Base-by-base conservation (phyloP, 2,797 vertebrate species). In the Galagoides demidoff region DNA sequence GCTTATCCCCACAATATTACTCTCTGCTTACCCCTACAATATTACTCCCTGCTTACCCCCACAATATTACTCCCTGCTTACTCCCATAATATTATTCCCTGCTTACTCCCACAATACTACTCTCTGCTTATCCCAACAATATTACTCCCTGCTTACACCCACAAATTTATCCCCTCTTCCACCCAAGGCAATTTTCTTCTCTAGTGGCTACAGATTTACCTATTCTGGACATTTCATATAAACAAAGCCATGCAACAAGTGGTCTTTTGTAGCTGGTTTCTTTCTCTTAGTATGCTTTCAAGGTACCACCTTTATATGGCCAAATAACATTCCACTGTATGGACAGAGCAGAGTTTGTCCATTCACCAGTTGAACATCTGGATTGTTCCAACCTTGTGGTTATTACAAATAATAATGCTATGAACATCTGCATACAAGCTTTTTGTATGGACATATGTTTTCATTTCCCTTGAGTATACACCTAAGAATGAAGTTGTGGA, bases 371-470 rank as follows among this genome's bases (percentile, higher is more conserved):
- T 73, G 64, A 57, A 45, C 29, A 55, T 45, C 25, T 70, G 52
- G 23, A 14, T 17, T 49, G 34, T 78, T 84, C 29, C 25, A 17
- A 39, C 20, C 52, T 29, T 91, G 43, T 27, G 71, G 39, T 25
- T 95, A 37, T 59, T 87, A 83, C 61, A 31, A 96, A 49, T 83
- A 94, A 52, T 43, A 31, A 43, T 76, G 52, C 34, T 76, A 13
- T 49, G 31, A 93, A 78, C 12, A 63, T n/a, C 31, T 73, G 57
- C 82, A 31, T 29, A 12, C 25, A 61, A 68, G n/a, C 70, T 43
- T 92, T 57, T 68, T 55, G 1, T 27, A 71, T 7, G 27, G 7
- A 77, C 31, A 37, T 25, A 37, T 19, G 64, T 85, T 87, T 93
- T 73, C 31, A 74, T 71, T 89, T 89, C n/a, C 79, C 59, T 85